Evolutionary conservation across 1,140 invertebrate genomes (phyloP).

Genomic region (Drosophila ambigua): DNA sequence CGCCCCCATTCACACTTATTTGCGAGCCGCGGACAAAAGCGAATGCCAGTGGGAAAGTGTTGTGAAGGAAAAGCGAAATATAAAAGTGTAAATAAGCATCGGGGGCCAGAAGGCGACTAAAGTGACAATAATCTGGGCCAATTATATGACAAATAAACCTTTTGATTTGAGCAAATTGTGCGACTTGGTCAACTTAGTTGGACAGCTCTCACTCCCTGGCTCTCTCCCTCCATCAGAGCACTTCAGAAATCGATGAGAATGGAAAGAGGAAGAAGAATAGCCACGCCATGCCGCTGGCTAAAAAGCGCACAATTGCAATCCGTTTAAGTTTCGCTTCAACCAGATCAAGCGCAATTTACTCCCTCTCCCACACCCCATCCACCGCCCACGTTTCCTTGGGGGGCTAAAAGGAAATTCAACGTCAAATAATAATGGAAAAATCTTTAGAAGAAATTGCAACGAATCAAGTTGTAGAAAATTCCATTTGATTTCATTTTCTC

Average conservation of each 20-base stretch:
- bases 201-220: too few species aligned
- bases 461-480: slow-evolving; percentile 30
- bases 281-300: neutral
- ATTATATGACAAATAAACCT: slow-evolving; percentile 63
- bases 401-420: slow-evolving; percentile 23
- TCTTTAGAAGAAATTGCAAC: slow-evolving; percentile 29
- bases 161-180: slow-evolving; percentile 38
- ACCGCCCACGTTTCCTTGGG: neutral
- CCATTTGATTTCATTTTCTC: slow-evolving; percentile 5
- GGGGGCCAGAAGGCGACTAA: slow-evolving; percentile 25
- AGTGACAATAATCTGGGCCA: slow-evolving; percentile 54
- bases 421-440: slow-evolving; percentile 40
- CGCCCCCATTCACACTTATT: slow-evolving; percentile 47
- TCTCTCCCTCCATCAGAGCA: too few species aligned
- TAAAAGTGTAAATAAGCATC: slow-evolving; percentile 59
- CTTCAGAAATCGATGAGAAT: slow-evolving; percentile 30
- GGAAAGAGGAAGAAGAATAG: neutral
- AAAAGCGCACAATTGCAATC: slow-evolving; percentile 22
- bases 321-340: slow-evolving; percentile 18
- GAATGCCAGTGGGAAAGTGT: too few species aligned
- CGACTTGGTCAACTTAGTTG: neutral
- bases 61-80: slow-evolving; percentile 4
- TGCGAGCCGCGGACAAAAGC: slow-evolving; percentile 7
- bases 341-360: too few species aligned
- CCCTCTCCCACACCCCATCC: too few species aligned